Evolutionary conservation across 2,797 vertebrate genomes (phyloP).

Genomic region (Staurois parvus): DNA sequence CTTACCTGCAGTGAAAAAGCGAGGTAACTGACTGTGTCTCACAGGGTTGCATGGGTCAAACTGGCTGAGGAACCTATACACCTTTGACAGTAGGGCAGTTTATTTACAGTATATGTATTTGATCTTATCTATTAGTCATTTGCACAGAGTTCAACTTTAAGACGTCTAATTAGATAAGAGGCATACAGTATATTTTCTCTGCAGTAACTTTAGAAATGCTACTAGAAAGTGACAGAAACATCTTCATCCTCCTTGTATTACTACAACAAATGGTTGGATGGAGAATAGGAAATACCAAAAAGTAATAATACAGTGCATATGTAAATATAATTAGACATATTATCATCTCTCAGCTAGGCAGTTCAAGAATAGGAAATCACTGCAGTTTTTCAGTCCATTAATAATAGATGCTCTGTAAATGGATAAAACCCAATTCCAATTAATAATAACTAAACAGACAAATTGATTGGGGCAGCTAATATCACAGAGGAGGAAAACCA

Average conservation of each 20-base stretch:
- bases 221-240: not conserved
- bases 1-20: too few species aligned
- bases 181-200: not conserved
- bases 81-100: not conserved
- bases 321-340: slow-evolving; percentile 18
- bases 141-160: not conserved
- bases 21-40: not conserved
- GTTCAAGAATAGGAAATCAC: not conserved
- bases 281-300: slow-evolving; percentile 17
- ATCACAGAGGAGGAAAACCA: slow-evolving; percentile 17
- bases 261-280: not conserved
- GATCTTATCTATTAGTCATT: too few species aligned
- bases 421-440: slow-evolving; percentile 29
- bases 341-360: slow-evolving; percentile 20
- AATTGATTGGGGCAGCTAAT: slow-evolving; percentile 35
- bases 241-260: not conserved
- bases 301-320: slow-evolving; percentile 15
- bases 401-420: slow-evolving; percentile 43
- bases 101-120: not conserved
- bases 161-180: not conserved
- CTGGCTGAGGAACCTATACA: not conserved
- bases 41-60: not conserved
- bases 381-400: slow-evolving; percentile 25
- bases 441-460: slow-evolving; percentile 45
- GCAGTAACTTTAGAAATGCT: not conserved